These are phyloP conservation scores for Calephelis virginiensis DNA, from an alignment of 1,140 invertebrate species.

Conservation along the genomic window DNA sequence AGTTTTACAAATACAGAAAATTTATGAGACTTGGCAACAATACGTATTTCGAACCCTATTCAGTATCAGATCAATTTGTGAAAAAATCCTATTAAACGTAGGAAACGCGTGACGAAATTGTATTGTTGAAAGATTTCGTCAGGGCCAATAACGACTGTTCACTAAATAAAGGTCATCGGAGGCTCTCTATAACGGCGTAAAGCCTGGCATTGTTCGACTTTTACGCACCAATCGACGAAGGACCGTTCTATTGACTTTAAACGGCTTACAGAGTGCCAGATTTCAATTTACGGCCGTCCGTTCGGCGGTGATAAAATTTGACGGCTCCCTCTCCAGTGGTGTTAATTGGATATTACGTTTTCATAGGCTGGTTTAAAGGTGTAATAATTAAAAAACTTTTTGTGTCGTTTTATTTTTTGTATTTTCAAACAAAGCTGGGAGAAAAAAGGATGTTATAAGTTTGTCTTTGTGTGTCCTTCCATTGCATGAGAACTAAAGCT, in stretches of 20 bases:
- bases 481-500: no score
- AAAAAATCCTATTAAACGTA: constrained; percentile 4
- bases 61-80: neutral
- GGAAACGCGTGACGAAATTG: constrained; percentile 5
- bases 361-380: neutral
- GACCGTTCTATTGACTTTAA: constrained; percentile 16
- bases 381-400: neutral
- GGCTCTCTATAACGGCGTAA: neutral
- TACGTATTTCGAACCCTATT: neutral
- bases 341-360: constrained; percentile 11
- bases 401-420: no score
- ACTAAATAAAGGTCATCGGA: constrained; percentile 13
- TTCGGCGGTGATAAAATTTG: constrained; percentile 10
- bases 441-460: no score
- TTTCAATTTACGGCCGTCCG: constrained; percentile 14
- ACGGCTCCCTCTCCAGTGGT: neutral
- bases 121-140: constrained; percentile 11
- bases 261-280: constrained; percentile 14
- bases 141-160: constrained; percentile 15
- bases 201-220: constrained; percentile 18
- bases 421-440: no score
- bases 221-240: constrained; percentile 14
- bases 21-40: no score
- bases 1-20: no score
- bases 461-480: no score